Base-by-base conservation (phyloP, 2,797 vertebrate genomes). In the Falco columbarius region DNA sequence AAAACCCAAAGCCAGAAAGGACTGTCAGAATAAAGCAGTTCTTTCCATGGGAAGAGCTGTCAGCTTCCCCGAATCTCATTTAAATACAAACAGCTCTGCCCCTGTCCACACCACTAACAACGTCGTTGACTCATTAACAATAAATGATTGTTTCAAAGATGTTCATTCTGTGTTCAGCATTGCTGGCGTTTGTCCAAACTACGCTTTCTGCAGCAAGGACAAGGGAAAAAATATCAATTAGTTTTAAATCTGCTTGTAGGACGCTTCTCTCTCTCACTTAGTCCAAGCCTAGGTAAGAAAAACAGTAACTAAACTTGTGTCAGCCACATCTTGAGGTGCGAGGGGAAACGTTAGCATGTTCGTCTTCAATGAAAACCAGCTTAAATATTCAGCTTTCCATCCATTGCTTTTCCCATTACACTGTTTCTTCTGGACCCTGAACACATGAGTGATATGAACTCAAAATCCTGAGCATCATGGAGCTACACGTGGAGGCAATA, bases 401-500 rank as follows among this genome's bases (percentile, higher is more conserved):
- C 56, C 70, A 77, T 1, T 66, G 81, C 72, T 92, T 92, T 94
- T 93, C 75, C 51, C 92, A 86, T 93, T 79, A 89, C 72, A 79
- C 22, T 32, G 63, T 83, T 95, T 94, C 92, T 95, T 96, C 92
- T 89, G 93, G 86, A 80, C 32, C 49, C 52, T 91, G 95, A 94
- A 54, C 90, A 81, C 2, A 56, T 90, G 94, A 96, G 51, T 95
- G 93, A 93, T 90, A 92, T 24, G 66, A 85, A 92, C 51, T 93
- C 90, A 93, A 82, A 91, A 80, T 61, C 68, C 77, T 62, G 34
- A 93, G 75, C 87, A 56, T 72, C 84, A 62, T 0, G 14, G 81
- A 88, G 66, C 52, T 1, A 20, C 81, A 92, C 56, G 61, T 1
- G 5, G 49, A 93, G 58, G 68, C 63, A 51, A 85, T 47, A 46